Conservation (phyloP, 2,888 invertebrate species). For the Clepsis dumicolana region DNA sequence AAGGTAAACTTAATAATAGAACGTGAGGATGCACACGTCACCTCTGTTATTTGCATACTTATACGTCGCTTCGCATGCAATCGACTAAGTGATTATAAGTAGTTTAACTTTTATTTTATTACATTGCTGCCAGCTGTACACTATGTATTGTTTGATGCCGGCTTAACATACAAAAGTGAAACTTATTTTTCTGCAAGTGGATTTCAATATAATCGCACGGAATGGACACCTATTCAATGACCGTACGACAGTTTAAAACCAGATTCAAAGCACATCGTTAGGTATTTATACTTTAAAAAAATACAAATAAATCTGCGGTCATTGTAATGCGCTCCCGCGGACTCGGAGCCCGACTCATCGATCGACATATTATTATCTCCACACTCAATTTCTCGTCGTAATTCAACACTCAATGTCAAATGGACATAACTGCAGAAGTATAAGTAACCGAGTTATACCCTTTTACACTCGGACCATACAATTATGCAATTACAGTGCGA, state of each 20-base stretch:
- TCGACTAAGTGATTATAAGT: constrained; percentile 1
- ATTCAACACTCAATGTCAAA: not conserved
- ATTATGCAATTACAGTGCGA: constrained; percentile 53
- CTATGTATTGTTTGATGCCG: not conserved
- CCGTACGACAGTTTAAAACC: not conserved
- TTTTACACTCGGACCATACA: constrained; percentile 42
- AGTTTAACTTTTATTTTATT: not conserved
- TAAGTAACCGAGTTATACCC: not conserved
- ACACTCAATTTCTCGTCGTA: constrained; percentile 50
- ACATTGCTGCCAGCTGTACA: not conserved
- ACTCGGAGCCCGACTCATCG: constrained; percentile 44
- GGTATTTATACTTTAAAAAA: not conserved
- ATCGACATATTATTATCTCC: constrained; percentile 54
- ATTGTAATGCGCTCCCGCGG: constrained; percentile 33
- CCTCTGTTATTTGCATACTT: constrained; percentile 28
- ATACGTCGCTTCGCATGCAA: constrained; percentile 1
- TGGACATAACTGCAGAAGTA: not conserved
- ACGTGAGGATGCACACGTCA: constrained; percentile 25
- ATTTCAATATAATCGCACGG: not conserved
- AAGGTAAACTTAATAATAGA: constrained; percentile 30
- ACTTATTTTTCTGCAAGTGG: not conserved
- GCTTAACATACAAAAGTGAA: not conserved
- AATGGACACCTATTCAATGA: not conserved
- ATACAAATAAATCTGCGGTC: constrained; percentile 31
- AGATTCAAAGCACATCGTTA: not conserved